Conservation (phyloP, 2,888 invertebrate species). For the Mythimna albipuncta region DNA sequence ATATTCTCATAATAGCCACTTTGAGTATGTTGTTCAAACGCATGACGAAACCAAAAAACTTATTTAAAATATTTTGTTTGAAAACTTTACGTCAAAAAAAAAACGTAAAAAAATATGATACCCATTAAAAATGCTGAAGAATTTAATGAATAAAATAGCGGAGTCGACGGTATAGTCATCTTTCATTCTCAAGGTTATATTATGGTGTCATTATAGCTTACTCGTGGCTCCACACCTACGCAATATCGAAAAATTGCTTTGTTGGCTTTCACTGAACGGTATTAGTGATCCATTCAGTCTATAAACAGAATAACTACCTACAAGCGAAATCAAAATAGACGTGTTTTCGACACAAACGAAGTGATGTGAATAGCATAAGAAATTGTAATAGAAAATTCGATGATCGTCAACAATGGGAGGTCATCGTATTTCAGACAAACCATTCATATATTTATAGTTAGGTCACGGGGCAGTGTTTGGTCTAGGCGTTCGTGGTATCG, state of each 20-base stretch:
- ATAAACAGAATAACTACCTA: conserved; percentile 20
- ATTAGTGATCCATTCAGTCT: conserved; percentile 29
- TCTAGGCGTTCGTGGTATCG: conserved; percentile 84
- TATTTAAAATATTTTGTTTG: conserved; percentile 30
- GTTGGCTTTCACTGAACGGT: conserved; percentile 46
- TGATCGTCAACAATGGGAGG: conserved; percentile 68
- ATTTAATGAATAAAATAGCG: conserved; percentile 29
- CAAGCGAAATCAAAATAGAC: conserved; percentile 24
- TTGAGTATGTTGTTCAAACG: conserved; percentile 43
- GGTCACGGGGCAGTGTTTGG: conserved; percentile 86
- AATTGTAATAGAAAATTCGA: conserved; percentile 17
- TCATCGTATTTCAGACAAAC: conserved; percentile 72
- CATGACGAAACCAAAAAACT: conserved; percentile 31
- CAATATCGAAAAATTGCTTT: conserved; percentile 68
- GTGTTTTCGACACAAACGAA: conserved; percentile 17
- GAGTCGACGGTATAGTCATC: conserved; percentile 39
- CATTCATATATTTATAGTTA: conserved; percentile 79
- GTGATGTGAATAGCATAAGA: conserved; percentile 25
- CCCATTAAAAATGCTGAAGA: conserved; percentile 29
- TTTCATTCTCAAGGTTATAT: conserved; percentile 67
- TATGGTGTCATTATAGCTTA: conserved; percentile 67
- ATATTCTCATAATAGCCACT: conserved; percentile 37
- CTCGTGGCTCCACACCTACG: conserved; percentile 56
- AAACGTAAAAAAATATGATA: conserved; percentile 25
- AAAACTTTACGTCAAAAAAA: conserved; percentile 27